Conservation (phyloP, 2,797 vertebrate species). For the Microcaecilia unicolor region DNA sequence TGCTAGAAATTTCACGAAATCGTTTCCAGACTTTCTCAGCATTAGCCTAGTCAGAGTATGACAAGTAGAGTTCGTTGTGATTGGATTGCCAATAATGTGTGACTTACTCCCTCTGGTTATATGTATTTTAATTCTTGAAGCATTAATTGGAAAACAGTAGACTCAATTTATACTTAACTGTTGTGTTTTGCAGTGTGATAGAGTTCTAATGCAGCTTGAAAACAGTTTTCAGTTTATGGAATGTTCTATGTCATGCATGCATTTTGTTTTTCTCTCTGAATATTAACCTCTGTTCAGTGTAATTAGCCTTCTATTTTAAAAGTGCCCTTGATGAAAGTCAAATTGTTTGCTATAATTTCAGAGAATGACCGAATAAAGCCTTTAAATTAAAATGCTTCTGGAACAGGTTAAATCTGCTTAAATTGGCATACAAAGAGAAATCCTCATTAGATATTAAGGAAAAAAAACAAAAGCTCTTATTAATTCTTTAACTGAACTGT, state of each 20-base stretch:
- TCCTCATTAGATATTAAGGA: background rate
- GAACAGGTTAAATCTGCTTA: too few relatives aligned
- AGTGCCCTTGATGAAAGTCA: background rate
- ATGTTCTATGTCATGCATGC: background rate
- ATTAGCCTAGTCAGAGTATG: background rate
- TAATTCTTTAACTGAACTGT: background rate
- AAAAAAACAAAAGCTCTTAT: background rate
- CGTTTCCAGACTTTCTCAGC: background rate
- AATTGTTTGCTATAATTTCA: background rate
- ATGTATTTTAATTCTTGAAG: background rate
- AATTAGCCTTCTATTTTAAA: slow-evolving; percentile 4
- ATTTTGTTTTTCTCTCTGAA: slow-evolving; percentile 1
- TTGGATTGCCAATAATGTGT: background rate
- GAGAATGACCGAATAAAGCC: too few relatives aligned
- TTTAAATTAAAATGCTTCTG: too few relatives aligned
- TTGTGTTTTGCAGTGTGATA: background rate
- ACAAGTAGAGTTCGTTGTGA: background rate
- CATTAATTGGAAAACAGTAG: background rate
- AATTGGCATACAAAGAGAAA: background rate
- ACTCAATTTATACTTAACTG: fast-evolving
- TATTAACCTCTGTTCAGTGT: slow-evolving; percentile 3
- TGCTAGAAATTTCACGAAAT: slow-evolving; percentile 6
- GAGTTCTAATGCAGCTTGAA: background rate
- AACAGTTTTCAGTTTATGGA: background rate
- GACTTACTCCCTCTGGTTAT: background rate